Conservation (phyloP, 2,113 vertebrate genomes). For the Mormyrus iriodes region DNA sequence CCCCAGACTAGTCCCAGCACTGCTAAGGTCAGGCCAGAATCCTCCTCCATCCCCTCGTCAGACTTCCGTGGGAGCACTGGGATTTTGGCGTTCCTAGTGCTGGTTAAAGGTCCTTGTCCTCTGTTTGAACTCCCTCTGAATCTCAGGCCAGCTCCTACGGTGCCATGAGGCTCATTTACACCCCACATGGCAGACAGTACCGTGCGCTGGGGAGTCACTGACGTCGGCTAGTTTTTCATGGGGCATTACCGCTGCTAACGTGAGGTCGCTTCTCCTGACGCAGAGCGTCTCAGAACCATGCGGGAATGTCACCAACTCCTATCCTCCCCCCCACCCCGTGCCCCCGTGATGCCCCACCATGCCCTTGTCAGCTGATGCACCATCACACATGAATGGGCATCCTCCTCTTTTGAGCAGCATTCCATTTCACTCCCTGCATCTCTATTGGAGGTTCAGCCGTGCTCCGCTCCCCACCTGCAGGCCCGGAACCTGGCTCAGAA, state of each 20-base stretch:
- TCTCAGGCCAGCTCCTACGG: background rate
- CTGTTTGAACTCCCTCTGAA: background rate
- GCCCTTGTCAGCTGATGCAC: background rate
- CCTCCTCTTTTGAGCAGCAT: background rate
- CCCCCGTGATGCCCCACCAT: background rate
- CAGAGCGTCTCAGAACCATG: background rate
- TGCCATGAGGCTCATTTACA: background rate
- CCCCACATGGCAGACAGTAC: background rate
- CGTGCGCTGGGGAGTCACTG: background rate
- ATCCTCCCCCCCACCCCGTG: background rate
- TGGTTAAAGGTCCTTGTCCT: background rate
- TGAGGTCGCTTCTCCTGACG: background rate
- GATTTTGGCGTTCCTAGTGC: background rate
- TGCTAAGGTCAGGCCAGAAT: too few relatives aligned
- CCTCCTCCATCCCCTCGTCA: too few relatives aligned
- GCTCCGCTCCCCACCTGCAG: background rate
- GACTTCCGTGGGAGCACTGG: too few relatives aligned
- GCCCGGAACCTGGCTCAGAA: background rate
- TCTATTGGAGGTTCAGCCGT: background rate
- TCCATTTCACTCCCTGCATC: background rate
- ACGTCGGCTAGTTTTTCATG: background rate
- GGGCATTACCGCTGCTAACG: background rate
- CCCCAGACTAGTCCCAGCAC: background rate
- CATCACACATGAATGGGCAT: background rate
- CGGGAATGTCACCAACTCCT: background rate